Evolutionary conservation across 53 echinoderm and acorn worm species (phyloP).

Genomic region (Patiria pectinifera): DNA sequence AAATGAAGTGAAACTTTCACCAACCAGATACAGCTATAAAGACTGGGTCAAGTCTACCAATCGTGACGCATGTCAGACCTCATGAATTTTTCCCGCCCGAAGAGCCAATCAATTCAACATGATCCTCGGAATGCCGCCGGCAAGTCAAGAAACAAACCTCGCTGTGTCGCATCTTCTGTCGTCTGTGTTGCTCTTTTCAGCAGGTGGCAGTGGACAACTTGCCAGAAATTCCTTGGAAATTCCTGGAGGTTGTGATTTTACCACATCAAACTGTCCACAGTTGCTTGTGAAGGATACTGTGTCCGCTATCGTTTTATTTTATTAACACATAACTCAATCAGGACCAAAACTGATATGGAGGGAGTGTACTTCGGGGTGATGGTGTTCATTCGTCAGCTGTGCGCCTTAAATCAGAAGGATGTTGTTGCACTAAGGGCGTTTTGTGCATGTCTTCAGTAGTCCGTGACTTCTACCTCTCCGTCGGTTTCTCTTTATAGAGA

Average conservation of each 20-base stretch:
- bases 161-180: background rate
- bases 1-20: background rate
- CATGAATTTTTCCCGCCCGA: conserved; percentile 16
- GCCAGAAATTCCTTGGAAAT: background rate
- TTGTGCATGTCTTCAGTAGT: too few species aligned
- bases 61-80: background rate
- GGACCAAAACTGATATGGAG: background rate
- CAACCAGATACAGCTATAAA: background rate
- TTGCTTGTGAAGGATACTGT: too few species aligned
- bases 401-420: background rate
- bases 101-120: conserved; percentile 6
- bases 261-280: too few species aligned
- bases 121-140: background rate
- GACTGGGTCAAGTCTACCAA: background rate
- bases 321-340: background rate
- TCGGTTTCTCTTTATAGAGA: background rate
- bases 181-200: background rate
- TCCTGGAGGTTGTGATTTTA: background rate
- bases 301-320: background rate
- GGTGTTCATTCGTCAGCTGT: background rate
- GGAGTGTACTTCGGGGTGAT: background rate
- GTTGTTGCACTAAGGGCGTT: background rate
- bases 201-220: background rate
- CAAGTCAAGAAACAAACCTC: background rate
- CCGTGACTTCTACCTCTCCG: background rate